Conservation (phyloP, 2,888 invertebrate species). For the Thereva unica region DNA sequence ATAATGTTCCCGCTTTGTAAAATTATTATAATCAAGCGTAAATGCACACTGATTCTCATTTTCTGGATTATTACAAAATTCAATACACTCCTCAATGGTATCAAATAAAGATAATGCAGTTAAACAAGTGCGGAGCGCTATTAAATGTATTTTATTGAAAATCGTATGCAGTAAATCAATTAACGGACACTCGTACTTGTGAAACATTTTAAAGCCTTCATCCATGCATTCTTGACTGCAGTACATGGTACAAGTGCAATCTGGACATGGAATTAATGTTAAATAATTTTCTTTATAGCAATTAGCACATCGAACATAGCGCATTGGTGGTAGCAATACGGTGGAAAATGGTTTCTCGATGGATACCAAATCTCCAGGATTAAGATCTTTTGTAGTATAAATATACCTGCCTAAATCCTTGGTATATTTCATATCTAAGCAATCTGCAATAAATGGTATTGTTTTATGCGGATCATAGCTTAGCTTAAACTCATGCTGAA, state of each 20-base stretch:
- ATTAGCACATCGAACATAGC: slow-evolving; percentile 56
- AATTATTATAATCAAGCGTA: slow-evolving; percentile 52
- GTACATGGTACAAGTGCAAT: slow-evolving; percentile 56
- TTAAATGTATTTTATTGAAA: slow-evolving; percentile 69
- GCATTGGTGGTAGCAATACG: slow-evolving; percentile 56
- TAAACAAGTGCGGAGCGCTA: slow-evolving; percentile 69
- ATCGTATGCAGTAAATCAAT: slow-evolving; percentile 65
- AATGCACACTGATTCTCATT: slow-evolving; percentile 55
- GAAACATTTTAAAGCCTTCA: slow-evolving; percentile 69
- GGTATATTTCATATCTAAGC: slow-evolving; percentile 64
- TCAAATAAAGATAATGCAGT: slow-evolving; percentile 57
- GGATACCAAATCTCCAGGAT: slow-evolving; percentile 75
- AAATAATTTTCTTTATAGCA: slow-evolving; percentile 55
- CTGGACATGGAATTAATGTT: slow-evolving; percentile 55
- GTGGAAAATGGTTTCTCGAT: slow-evolving; percentile 76
- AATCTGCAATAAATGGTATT: slow-evolving; percentile 67
- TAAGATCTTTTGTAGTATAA: slow-evolving; percentile 68
- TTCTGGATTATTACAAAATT: slow-evolving; percentile 53
- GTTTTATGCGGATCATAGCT: slow-evolving; percentile 54
- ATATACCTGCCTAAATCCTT: slow-evolving; percentile 71
- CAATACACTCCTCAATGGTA: slow-evolving; percentile 55
- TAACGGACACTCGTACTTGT: slow-evolving; percentile 76
- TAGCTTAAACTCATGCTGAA: slow-evolving; percentile 51
- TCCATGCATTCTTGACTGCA: slow-evolving; percentile 55
- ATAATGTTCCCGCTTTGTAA: slow-evolving; percentile 56